phyloP scores from a whole-genome alignment of 2,113 vertebrate species.

The Nyctereutes procyonoides region DNA sequence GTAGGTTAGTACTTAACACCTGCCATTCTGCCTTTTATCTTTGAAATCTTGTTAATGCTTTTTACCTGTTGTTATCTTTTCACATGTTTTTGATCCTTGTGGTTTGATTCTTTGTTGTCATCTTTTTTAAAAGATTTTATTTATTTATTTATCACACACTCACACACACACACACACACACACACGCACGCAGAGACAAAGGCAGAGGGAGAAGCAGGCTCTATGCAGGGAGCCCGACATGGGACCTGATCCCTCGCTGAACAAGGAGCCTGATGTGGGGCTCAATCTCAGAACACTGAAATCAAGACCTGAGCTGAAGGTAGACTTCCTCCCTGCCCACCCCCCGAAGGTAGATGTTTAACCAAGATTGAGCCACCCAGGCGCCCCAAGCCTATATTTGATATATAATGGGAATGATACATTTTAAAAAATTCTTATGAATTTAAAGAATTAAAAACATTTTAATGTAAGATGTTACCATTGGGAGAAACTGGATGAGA shows the following conservation, averaged over 20 bases:
- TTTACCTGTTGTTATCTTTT: neutral
- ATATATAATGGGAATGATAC: neutral
- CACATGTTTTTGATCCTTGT: neutral
- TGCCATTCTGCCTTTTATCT: neutral
- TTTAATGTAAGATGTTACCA: neutral
- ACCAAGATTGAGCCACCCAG: too few relatives aligned
- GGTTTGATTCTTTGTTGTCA: neutral
- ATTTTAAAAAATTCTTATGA: neutral
- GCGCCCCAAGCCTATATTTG: neutral
- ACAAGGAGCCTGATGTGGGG: too few relatives aligned
- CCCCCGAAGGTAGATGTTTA: too few relatives aligned
- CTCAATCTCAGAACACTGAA: too few relatives aligned
- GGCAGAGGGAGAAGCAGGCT: too few relatives aligned
- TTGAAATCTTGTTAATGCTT: neutral
- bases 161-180: too few relatives aligned
- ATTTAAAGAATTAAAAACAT: slow-evolving; percentile 8
- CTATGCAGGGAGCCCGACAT: too few relatives aligned
- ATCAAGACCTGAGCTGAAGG: too few relatives aligned
- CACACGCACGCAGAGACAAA: too few relatives aligned
- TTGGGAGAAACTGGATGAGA: neutral
- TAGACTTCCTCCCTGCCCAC: too few relatives aligned
- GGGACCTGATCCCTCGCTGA: too few relatives aligned
- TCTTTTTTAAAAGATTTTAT: neutral
- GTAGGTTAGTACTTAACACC: neutral
- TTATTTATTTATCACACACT: too few relatives aligned